These are phyloP conservation scores for Diuraphis noxia DNA, from an alignment of 1,140 invertebrate genomes.

Conservation along the genomic window DNA sequence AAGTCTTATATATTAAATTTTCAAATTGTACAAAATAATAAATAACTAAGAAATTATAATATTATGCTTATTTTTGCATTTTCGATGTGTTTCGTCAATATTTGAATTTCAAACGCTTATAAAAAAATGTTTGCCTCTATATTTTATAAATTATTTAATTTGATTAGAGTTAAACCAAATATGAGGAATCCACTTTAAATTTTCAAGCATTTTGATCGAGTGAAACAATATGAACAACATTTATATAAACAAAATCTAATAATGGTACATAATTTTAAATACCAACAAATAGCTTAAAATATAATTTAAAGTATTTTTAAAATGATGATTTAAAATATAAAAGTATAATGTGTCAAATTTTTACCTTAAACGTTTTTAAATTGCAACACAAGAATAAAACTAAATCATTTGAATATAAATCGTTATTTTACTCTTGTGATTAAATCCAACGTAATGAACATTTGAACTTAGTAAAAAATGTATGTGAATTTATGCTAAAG, in stretches of 20 bases:
- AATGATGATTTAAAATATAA: background rate
- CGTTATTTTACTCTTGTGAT: no score
- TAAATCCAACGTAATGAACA: no score
- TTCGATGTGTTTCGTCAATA: background rate
- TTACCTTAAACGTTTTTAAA: no score
- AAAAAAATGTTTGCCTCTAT: background rate
- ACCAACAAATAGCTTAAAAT: background rate
- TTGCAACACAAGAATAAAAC: no score
- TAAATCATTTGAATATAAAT: no score
- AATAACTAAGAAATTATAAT: background rate
- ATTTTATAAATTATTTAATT: background rate
- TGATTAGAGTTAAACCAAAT: background rate
- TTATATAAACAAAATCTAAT: background rate
- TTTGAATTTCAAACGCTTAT: background rate
- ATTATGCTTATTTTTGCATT: background rate
- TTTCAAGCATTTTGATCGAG: background rate
- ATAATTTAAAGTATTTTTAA: background rate
- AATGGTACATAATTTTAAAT: background rate
- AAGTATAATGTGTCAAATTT: no score
- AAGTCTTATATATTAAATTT: background rate
- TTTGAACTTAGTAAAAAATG: no score
- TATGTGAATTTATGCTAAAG: no score
- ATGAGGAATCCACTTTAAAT: background rate
- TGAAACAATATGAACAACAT: background rate
- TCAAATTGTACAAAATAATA: background rate